Percentiles rank a stretch among this genome's conserved stretches.
Evolutionary conservation across 2,888 invertebrate species (phyloP).

Genomic region (Orchestes rusci): DNA sequence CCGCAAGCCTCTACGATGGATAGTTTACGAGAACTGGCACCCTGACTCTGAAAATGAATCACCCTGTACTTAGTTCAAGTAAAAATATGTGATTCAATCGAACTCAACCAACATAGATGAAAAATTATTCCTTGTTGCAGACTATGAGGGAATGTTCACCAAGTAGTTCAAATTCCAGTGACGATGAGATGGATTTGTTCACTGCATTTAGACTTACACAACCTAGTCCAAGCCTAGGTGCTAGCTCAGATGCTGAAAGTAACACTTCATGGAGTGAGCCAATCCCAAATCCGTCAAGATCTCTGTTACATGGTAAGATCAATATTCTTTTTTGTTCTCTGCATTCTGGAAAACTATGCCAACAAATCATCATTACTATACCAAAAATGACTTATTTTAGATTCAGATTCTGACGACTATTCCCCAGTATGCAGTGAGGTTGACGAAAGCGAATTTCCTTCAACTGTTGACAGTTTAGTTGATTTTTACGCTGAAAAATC

Average conservation of each 20-base stretch:
- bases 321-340: neutral
- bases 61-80: too few relatives aligned
- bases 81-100: too few relatives aligned
- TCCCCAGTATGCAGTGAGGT: conserved; percentile 60
- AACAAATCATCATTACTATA: too few relatives aligned
- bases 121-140: neutral
- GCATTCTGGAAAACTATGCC: too few relatives aligned
- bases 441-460: conserved; percentile 34
- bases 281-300: conserved; percentile 22
- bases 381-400: too few relatives aligned
- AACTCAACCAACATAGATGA: too few relatives aligned
- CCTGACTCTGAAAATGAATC: too few relatives aligned
- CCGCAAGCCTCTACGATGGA: too few relatives aligned
- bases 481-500: too few relatives aligned
- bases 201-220: conserved; percentile 10
- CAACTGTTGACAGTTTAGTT: too few relatives aligned
- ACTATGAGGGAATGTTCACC: conserved; percentile 5
- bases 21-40: too few relatives aligned
- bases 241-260: conserved; percentile 33
- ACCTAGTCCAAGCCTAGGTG: conserved; percentile 30
- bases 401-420: conserved; percentile 52
- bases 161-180: conserved; percentile 21
- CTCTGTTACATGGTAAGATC: conserved; percentile 23
- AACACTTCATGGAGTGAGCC: conserved; percentile 28
- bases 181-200: conserved; percentile 28